Base-by-base conservation (phyloP, 2,797 vertebrate genomes). In the Oryzias sinensis region DNA sequence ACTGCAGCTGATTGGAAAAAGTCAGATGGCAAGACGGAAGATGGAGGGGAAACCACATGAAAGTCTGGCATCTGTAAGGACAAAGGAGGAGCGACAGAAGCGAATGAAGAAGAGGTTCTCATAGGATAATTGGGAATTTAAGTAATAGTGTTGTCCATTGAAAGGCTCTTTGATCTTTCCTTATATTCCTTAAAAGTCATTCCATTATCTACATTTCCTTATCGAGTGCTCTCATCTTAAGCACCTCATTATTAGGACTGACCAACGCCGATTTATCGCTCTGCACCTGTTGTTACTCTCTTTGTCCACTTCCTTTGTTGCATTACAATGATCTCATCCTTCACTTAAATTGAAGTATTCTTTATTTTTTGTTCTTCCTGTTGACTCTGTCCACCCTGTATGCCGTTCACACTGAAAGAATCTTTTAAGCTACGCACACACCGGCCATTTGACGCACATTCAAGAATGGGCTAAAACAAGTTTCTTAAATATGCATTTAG, bases 121-220 rank as follows among this genome's bases (percentile, higher is more conserved):
- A 81, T 71, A 77, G 73, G 78, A 81, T 74, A 67, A 80, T 14
- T 45, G 61, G 43, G 61, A 65, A 68, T 76, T 80, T 63, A 83
- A 76, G 74, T 52, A 77, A 83, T 74, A 83, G 50, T 72, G 70
- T 77, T 80, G 70, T 80, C 65, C 65, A 79, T 72, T 64, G 52
- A 43, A 63, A 24, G 50, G 62, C 52, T 55, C 63, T 72, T 69
- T 72, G 79, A 81, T 72, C 59, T 77, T 81, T 70, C 70, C 43
- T 65, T 54, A 49, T 46, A 67, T 59, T 62, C 62, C 60, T 66
- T 60, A 61, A 54, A 49, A 52, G 43, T 37, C 62, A 56, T 53
- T 68, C 41, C 33, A 27, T 72, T 62, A 69, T 72, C 78, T 67
- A 62, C 69, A 76, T 77, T 80, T 82, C 59, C 62, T 44, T 70